phyloP scores from a whole-genome alignment of 2,797 vertebrate genomes.

The Sebastiscus tertius region DNA sequence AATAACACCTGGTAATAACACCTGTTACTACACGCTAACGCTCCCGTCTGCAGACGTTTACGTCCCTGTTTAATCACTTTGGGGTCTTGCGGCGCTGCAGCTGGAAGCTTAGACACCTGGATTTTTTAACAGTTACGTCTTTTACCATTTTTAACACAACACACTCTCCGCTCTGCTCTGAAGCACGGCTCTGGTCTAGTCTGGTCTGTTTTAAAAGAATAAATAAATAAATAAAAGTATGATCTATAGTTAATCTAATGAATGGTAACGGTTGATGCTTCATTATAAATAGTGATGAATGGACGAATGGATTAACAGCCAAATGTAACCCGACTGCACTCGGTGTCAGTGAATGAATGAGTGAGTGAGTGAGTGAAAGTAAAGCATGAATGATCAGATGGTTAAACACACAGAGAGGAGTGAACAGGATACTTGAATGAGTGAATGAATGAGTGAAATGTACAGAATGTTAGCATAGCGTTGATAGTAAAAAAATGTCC shows the following conservation, averaged over 20 bases:
- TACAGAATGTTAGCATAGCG: conserved; percentile 47
- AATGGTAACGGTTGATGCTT: conserved; percentile 46
- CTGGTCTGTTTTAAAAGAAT: not conserved
- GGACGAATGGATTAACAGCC: conserved; percentile 54
- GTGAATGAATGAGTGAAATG: conserved; percentile 47
- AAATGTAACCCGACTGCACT: conserved; percentile 62
- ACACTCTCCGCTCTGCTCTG: not conserved
- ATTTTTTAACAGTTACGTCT: not conserved
- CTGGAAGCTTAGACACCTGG: not conserved
- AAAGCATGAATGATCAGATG: conserved; percentile 25
- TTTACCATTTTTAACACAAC: conserved; percentile 16
- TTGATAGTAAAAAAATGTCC: conserved; percentile 23
- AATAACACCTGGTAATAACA: not conserved
- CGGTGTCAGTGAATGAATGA: conserved; percentile 5
- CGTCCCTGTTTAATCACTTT: not conserved
- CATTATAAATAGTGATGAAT: conserved; percentile 42
- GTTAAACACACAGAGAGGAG: conserved; percentile 14
- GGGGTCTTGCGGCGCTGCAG: not conserved
- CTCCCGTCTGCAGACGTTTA: not conserved
- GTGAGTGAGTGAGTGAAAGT: not conserved
- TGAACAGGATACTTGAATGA: conserved; percentile 8
- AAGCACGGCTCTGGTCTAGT: conserved; percentile 39
- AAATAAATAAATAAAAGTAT: conserved; percentile 14
- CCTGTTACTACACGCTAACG: not conserved
- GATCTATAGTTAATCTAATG: conserved; percentile 41